Evolutionary conservation across 2,888 invertebrate species (phyloP).

Genomic region (Polydesmus complanatus): DNA sequence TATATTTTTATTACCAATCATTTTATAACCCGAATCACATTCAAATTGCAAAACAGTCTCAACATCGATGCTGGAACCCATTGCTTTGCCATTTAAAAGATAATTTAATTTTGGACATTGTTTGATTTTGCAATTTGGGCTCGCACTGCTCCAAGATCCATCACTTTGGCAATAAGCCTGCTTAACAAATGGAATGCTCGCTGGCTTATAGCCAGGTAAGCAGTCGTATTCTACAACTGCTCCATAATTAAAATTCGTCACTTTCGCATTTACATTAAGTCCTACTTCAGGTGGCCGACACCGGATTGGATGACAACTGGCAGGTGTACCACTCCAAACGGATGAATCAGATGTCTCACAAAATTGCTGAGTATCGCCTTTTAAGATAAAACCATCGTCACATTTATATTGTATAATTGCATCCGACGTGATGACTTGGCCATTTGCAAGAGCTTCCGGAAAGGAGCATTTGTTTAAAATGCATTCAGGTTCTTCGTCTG

Average conservation of each 20-base stretch:
- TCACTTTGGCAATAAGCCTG: conserved; percentile 39
- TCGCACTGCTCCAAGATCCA: conserved; percentile 39
- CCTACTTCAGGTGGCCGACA: conserved; percentile 22
- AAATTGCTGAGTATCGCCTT: conserved; percentile 1
- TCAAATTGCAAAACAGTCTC: conserved; percentile 11
- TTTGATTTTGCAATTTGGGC: conserved; percentile 34
- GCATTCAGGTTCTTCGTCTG: conserved; percentile 25
- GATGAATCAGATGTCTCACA: conserved; percentile 24
- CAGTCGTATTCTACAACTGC: conserved; percentile 17
- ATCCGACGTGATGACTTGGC: background rate
- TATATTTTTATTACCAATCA: conserved; percentile 12
- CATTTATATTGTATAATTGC: conserved; percentile 17
- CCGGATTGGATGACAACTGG: conserved; percentile 25
- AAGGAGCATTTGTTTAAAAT: conserved; percentile 24
- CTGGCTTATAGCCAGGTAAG: conserved; percentile 17
- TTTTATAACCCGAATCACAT: conserved; percentile 23
- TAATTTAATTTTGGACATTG: conserved; percentile 33
- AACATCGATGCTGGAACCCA: conserved; percentile 1
- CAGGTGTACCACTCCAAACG: conserved; percentile 27
- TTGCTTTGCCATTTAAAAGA: background rate
- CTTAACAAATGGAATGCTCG: background rate
- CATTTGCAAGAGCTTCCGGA: conserved; percentile 8
- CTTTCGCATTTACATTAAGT: conserved; percentile 3
- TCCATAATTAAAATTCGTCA: background rate
- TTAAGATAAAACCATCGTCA: conserved; percentile 17